Evolutionary conservation across 2,797 vertebrate genomes (phyloP), one percentile per base, ranked within the genome.

Genomic region (Cottoperca gobio): DNA sequence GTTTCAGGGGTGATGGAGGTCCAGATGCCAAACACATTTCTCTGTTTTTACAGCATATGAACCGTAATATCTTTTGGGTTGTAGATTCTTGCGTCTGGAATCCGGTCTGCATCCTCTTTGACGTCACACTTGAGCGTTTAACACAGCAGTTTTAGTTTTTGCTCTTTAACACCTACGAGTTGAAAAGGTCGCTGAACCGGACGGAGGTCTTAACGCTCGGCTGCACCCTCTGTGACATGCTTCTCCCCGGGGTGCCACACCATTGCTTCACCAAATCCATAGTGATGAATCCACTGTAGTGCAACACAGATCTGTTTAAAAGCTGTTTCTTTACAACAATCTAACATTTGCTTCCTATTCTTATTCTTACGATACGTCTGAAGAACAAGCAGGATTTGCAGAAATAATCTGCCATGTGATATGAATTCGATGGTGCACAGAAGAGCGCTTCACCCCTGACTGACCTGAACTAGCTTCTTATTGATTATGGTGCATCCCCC

Each of bases 401-500:
- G 21, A 46, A 28, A 37, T 19, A 43, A 43, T 14, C 6, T 7
- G 10, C 14, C 7, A 19, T 54, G 19, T 66, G 23, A 43, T 49
- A 24, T 42, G 69, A 65, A 72, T 68, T 0, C 65, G 33, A 73
- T 11, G 2, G 19, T 43, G 19, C 8, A n/a, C 23, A 35, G 23
- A 43, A n/a, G 49, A 66, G 63, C 3, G 0, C 31, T 45, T 66
- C 31, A 8, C 13, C 16, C 45, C 37, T n/a, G 39, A 54, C 45
- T 61, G 3, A 43, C 10, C 19, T 52, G 40, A 37, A 17, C 48
- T 55, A 23, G 21, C 28, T 52, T 73, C 48, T 24, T 66, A 78
- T 83, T 74, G 80, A 88, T 81, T 24, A 2, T 0, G 33, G n/a
- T 24, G 55, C 46, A 68, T 55, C 52, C 53, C 55, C 43, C 23